These are phyloP conservation scores for Ceyx cyanopectus DNA, from an alignment of 2,113 vertebrate species.

Conservation along the genomic window DNA sequence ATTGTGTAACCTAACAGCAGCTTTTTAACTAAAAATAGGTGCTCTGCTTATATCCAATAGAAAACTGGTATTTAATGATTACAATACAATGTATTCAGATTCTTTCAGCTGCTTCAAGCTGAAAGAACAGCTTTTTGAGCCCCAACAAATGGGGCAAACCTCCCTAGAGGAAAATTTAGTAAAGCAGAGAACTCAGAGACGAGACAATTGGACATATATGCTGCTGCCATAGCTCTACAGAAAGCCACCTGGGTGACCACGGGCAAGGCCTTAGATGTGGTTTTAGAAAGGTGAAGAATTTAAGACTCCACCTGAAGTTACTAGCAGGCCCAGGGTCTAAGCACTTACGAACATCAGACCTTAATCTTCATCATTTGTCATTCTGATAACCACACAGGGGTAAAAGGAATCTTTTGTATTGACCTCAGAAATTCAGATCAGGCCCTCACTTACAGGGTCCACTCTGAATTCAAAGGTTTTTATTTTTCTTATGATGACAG, in stretches of 20 bases:
- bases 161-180: conserved; percentile 58
- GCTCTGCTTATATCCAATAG: conserved; percentile 22
- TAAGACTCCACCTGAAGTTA: not conserved
- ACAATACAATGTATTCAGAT: conserved; percentile 33
- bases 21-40: conserved; percentile 67
- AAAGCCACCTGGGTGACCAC: conserved; percentile 2
- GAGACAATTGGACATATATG: conserved; percentile 44
- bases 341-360: conserved; percentile 5
- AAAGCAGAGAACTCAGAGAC: not conserved
- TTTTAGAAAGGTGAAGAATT: not conserved
- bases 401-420: not conserved
- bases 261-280: not conserved
- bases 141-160: conserved; percentile 15
- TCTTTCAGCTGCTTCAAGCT: conserved; percentile 29
- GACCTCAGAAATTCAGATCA: not conserved
- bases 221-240: not conserved
- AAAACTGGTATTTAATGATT: conserved; percentile 51
- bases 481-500: not conserved
- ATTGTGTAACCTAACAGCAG: conserved; percentile 45
- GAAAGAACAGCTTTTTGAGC: conserved; percentile 40
- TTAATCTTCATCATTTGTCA: conserved; percentile 1
- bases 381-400: not conserved
- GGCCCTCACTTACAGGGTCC: not conserved
- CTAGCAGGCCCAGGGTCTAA: not conserved
- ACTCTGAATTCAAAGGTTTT: not conserved